Conservation (phyloP, 2,113 vertebrate species). For the Piaya cayana region DNA sequence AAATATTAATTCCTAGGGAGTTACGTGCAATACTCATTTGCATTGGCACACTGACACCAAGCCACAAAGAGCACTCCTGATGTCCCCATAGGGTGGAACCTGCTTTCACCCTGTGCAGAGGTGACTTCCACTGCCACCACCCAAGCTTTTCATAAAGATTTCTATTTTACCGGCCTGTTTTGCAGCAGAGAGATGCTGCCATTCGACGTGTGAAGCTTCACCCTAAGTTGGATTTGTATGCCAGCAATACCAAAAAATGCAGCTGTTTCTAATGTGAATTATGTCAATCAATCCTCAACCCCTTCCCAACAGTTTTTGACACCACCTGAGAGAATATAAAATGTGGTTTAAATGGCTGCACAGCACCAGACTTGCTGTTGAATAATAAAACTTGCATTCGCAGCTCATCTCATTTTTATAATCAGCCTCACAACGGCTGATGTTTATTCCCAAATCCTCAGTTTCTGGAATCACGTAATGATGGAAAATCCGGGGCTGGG, state of each 20-base stretch:
- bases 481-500: constrained; percentile 4
- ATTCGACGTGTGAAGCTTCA: not conserved
- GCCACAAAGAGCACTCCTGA: too few relatives aligned
- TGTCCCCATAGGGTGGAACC: not conserved
- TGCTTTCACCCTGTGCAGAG: not conserved
- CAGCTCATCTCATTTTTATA: not conserved
- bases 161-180: not conserved
- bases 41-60: not conserved
- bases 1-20: not conserved
- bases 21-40: fast-evolving
- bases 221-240: not conserved
- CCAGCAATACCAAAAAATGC: not conserved
- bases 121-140: fast-evolving
- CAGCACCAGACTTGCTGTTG: not conserved
- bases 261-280: not conserved
- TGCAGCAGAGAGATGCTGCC: not conserved
- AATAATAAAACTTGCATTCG: not conserved
- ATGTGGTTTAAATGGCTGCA: not conserved
- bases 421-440: not conserved
- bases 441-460: constrained; percentile 19
- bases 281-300: not conserved
- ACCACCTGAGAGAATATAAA: not conserved
- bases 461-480: not conserved
- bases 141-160: not conserved
- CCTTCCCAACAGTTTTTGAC: not conserved